phyloP scores from a whole-genome alignment of 2,797 vertebrate genomes.

The Lerista edwardsae region DNA sequence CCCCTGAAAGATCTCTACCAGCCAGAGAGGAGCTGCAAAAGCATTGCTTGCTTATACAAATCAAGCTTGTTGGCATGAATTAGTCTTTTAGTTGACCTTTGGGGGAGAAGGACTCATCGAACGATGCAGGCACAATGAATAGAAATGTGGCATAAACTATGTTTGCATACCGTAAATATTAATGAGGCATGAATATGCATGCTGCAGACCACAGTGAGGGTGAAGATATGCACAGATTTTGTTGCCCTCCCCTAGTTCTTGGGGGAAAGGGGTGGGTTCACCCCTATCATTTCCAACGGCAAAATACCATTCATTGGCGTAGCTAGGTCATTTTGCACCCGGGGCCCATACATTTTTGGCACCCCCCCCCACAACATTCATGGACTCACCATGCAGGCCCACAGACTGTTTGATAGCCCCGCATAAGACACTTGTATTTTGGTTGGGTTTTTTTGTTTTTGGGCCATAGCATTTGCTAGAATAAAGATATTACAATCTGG shows the following conservation, averaged over 20 bases:
- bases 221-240: not conserved
- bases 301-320: no score
- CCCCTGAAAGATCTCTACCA: not conserved
- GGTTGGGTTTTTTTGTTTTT: no score
- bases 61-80: not conserved
- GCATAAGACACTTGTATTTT: no score
- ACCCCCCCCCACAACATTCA: no score
- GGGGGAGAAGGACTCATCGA: not conserved
- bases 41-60: not conserved
- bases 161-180: not conserved
- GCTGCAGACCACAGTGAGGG: not conserved
- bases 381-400: no score
- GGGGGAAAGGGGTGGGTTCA: not conserved
- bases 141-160: constrained; percentile 1
- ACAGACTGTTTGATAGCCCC: no score
- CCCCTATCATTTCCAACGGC: not conserved
- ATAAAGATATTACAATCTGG: no score
- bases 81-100: not conserved
- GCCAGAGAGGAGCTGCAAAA: not conserved
- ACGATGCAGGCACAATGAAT: constrained; percentile 22
- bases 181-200: constrained; percentile 1
- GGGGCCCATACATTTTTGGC: no score
- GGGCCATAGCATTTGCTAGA: no score
- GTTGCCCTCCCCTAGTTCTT: not conserved
- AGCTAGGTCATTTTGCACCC: no score